Conservation (phyloP, 2,888 invertebrate species). For the Epinotia bilunana region DNA sequence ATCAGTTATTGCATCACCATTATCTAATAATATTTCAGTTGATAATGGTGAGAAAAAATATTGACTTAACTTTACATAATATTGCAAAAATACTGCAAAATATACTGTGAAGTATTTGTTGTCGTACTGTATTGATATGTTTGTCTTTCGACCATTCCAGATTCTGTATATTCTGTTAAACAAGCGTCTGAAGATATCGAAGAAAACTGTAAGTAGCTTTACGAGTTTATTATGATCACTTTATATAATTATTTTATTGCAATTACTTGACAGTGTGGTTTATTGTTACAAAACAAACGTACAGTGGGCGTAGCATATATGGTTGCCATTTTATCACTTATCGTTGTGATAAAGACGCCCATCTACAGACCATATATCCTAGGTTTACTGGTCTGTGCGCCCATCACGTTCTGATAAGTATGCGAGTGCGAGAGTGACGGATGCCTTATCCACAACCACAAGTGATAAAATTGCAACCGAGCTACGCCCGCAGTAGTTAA, state of each 20-base stretch:
- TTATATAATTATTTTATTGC: not conserved
- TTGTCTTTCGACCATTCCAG: not conserved
- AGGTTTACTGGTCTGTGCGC: no score
- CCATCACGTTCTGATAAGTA: no score
- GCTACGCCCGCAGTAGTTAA: no score
- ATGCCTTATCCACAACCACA: no score
- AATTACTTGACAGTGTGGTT: not conserved
- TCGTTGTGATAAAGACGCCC: no score
- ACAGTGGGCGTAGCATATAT: no score
- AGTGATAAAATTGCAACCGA: no score
- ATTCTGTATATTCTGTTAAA: not conserved
- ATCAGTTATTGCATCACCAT: not conserved
- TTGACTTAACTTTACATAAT: no score
- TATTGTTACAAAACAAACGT: not conserved
- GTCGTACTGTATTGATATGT: not conserved
- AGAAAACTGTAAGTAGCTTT: not conserved
- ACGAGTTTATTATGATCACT: not conserved
- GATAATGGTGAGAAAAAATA: conserved; percentile 4
- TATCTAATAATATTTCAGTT: not conserved
- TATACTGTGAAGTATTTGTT: not conserved
- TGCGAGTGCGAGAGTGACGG: no score
- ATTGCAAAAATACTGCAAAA: no score
- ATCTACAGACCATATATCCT: no score
- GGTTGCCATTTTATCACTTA: no score
- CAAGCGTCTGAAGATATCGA: not conserved